Conservation (phyloP, 2,797 vertebrate genomes). For the Heteromormyrus szaboi region DNA sequence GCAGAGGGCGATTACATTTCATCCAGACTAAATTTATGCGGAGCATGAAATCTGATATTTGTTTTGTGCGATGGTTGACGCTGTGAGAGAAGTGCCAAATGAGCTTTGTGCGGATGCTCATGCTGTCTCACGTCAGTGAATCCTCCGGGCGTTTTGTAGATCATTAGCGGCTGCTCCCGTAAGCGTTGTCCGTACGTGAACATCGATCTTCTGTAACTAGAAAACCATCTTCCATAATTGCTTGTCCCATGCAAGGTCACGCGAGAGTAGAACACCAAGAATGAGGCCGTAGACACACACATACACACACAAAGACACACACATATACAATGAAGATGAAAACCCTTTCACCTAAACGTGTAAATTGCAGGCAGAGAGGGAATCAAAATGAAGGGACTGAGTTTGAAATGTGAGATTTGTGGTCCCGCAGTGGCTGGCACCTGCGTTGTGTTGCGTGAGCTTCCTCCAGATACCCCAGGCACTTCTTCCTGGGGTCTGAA, state of each 20-base stretch:
- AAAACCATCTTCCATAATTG: background rate
- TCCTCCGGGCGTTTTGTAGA: background rate
- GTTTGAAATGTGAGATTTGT: background rate
- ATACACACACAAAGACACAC: background rate
- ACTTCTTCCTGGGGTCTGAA: background rate
- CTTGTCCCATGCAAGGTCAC: background rate
- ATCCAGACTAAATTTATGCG: constrained; percentile 7
- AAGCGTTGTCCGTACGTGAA: background rate
- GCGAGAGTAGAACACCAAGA: background rate
- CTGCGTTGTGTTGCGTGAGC: background rate
- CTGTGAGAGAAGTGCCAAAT: background rate
- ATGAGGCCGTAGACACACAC: background rate
- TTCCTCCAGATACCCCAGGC: background rate
- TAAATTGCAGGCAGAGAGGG: background rate
- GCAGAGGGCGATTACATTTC: background rate
- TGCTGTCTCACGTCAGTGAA: background rate
- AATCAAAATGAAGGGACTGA: background rate
- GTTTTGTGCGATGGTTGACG: background rate
- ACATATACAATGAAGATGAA: background rate
- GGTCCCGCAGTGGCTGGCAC: background rate
- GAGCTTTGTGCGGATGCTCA: background rate
- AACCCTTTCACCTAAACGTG: background rate
- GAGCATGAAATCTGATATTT: constrained; percentile 19
- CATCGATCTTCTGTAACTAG: background rate
- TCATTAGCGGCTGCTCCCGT: background rate